Evolutionary conservation across 64 coral and sea anemone species (phyloP).

Genomic region (Pocillopora verrucosa): DNA sequence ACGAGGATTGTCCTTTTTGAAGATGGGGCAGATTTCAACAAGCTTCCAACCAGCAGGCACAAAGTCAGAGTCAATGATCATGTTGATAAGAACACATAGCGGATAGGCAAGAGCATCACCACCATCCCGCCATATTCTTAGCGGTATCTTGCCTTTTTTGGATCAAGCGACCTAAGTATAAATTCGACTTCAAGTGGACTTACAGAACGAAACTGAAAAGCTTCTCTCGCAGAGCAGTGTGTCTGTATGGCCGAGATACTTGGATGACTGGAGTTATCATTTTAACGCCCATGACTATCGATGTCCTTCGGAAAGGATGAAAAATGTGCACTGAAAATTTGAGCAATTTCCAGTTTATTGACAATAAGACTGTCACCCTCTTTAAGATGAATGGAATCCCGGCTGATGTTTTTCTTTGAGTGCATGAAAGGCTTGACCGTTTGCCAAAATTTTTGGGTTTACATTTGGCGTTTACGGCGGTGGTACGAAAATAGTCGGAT

Average conservation of each 20-base stretch:
- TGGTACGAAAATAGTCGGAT: constrained; percentile 13
- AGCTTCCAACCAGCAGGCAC: not conserved
- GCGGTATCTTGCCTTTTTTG: not conserved
- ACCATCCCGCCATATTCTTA: not conserved
- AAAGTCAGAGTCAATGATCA: not conserved
- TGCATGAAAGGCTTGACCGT: constrained; percentile 6
- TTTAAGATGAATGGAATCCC: not conserved
- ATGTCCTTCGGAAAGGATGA: not conserved
- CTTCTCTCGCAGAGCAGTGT: too few relatives aligned
- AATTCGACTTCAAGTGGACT: too few relatives aligned
- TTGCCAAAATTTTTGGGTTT: constrained; percentile 21
- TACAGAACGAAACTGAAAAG: too few relatives aligned
- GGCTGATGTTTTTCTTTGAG: constrained; percentile 39
- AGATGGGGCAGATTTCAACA: not conserved
- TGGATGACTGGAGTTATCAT: too few relatives aligned
- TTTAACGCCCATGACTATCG: not conserved
- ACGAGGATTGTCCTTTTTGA: too few relatives aligned
- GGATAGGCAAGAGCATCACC: not conserved
- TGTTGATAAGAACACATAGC: not conserved
- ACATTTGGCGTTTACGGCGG: constrained; percentile 23
- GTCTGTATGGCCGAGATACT: too few relatives aligned
- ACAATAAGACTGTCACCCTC: too few relatives aligned
- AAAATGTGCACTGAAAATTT: not conserved
- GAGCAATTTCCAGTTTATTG: not conserved
- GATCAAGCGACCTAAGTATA: too few relatives aligned